A percentile compares a stretch with the other conserved stretches of the same genome.
phyloP scores from a whole-genome alignment of 2,888 invertebrate species.

The Acrocera orbiculus region DNA sequence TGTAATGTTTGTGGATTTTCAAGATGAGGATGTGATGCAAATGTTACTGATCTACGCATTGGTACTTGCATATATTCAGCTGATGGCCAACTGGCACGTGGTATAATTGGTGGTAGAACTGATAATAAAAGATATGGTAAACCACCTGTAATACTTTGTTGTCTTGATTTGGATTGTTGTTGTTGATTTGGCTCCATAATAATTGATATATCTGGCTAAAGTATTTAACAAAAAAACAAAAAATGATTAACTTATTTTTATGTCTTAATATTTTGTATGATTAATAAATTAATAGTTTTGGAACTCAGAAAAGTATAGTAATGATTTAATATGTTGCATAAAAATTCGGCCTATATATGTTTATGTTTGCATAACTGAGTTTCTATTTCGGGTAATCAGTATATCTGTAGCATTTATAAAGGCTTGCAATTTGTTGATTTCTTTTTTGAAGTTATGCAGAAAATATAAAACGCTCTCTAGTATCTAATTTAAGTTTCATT shows the following conservation, averaged over 20 bases:
- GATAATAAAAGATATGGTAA: conserved; percentile 52
- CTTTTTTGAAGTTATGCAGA: no score
- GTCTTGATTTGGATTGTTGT: conserved; percentile 26
- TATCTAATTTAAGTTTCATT: no score
- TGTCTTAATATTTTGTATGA: not conserved
- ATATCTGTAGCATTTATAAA: no score
- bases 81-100: conserved; percentile 60
- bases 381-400: no score
- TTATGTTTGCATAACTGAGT: no score
- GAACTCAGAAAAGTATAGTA: no score
- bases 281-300: no score
- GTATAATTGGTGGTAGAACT: conserved; percentile 56
- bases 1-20: conserved; percentile 30
- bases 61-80: conserved; percentile 43
- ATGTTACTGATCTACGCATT: conserved; percentile 42
- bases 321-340: no score
- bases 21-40: conserved; percentile 47
- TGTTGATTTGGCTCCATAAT: conserved; percentile 16
- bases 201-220: conserved; percentile 25
- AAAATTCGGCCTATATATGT: no score
- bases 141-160: conserved; percentile 51
- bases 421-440: no score
- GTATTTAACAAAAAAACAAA: no score
- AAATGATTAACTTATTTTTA: conserved; percentile 1
- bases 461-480: no score